phyloP scores from a whole-genome alignment of 2,888 invertebrate genomes.

The Sclerodermus sp. region DNA sequence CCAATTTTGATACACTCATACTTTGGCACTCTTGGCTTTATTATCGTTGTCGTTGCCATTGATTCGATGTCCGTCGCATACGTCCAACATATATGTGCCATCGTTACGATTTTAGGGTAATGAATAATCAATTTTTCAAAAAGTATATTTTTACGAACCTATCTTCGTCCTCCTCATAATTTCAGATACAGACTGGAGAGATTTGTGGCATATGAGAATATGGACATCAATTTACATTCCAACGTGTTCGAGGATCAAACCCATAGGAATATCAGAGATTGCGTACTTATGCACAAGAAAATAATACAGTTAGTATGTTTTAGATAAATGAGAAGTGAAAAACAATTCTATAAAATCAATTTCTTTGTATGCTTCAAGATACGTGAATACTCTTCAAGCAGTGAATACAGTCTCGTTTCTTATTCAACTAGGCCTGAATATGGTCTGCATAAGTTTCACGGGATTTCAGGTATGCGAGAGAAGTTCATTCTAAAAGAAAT shows the following conservation, averaged over 20 bases:
- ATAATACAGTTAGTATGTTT: constrained; percentile 21
- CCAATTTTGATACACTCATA: constrained; percentile 27
- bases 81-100: constrained; percentile 29
- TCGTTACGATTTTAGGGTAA: constrained; percentile 30
- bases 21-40: constrained; percentile 23
- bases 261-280: constrained; percentile 23
- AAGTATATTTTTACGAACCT: constrained; percentile 6
- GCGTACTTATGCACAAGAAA: constrained; percentile 25
- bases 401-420: constrained; percentile 33
- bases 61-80: constrained; percentile 27
- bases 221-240: constrained; percentile 22
- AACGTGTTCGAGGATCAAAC: constrained; percentile 17
- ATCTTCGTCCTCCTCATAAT: background rate
- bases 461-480: constrained; percentile 33
- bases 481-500: background rate
- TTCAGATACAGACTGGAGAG: constrained; percentile 29
- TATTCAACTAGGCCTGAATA: constrained; percentile 33
- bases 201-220: constrained; percentile 19
- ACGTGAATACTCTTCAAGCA: constrained; percentile 24
- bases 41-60: constrained; percentile 22
- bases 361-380: constrained; percentile 19
- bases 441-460: constrained; percentile 37
- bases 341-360: constrained; percentile 1
- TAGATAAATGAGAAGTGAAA: constrained; percentile 1
- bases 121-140: constrained; percentile 3